Evolutionary conservation across 2,888 invertebrate genomes (phyloP), one percentile per base, ranked within the genome.

Genomic region (Hydropsyche betteni): DNA sequence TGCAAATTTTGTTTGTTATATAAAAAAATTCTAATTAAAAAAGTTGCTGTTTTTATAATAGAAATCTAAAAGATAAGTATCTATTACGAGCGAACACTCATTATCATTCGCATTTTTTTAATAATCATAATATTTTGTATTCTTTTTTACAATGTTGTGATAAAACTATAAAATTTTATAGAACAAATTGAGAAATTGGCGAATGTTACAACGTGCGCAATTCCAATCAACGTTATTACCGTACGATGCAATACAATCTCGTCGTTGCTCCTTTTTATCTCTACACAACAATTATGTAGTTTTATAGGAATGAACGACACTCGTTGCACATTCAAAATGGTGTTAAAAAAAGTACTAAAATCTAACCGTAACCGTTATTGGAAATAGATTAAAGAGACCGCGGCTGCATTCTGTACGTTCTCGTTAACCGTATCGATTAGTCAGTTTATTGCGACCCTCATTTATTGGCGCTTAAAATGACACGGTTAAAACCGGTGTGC

Each of bases 321-420:
- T n/a, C 14, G 55, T 55, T 55, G 69, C 33, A 69, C 69, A 69
- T 64, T 64, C 34, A 44, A 44, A 44, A n/a, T n/a, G 12, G 69
- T 7, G 69, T 14, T 10, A 70, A 70, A 70, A 69, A 69, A 75
- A 61, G 51, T 73, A 33, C 69, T 76, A 38, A 76, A 69, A 74
- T 70, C 61, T 55, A 53, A 34, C 74, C 76, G 68, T 76, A 71
- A 75, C 53, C 72, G 52, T 70, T 76, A 76, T 76, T 58, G 76
- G 76, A 76, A 76, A 76, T 33, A 74, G 74, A 76, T 76, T 76
- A 76, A 73, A 68, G 52, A 14, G 36, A n/a, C 69, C 55, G 68
- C 38, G 6, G 69, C 44, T n/a, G 36, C n/a, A 64, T n/a, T 8
- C 64, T 12, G 64, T 34, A 64, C 64, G 12, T 64, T 36, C 34